Evolutionary conservation across 2,888 invertebrate species (phyloP).

Genomic region (Micoletzkya japonica): DNA sequence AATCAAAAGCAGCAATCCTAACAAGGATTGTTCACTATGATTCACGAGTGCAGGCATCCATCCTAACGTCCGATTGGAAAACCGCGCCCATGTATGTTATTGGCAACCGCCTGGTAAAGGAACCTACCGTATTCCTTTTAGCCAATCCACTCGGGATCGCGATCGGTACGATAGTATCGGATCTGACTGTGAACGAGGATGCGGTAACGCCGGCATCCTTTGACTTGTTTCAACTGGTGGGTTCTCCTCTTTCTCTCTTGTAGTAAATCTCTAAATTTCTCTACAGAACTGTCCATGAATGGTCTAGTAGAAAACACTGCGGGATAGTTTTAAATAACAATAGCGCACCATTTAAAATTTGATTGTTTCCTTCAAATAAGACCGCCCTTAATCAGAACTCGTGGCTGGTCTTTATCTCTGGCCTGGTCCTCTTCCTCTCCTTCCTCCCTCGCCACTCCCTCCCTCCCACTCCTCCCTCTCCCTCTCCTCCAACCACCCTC

Average conservation of each 20-base stretch:
- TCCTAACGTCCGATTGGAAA: too few species aligned
- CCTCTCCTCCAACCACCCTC: conserved; percentile 32
- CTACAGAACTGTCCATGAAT: too few species aligned
- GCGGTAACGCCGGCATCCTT: conserved; percentile 6
- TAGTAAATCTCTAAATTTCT: neutral
- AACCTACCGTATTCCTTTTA: conserved; percentile 30
- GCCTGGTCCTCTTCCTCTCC: conserved; percentile 35
- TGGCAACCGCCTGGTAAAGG: neutral
- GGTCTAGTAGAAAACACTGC: too few species aligned
- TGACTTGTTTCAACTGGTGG: conserved; percentile 30
- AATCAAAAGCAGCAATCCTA: too few species aligned
- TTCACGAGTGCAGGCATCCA: too few species aligned
- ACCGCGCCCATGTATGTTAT: too few species aligned
- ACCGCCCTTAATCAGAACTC: too few species aligned
- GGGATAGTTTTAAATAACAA: too few species aligned
- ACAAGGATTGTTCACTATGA: too few species aligned
- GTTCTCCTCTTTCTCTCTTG: neutral
- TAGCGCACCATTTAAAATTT: too few species aligned
- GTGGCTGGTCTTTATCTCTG: conserved; percentile 29
- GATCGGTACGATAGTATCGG: conserved; percentile 53
- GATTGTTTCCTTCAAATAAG: neutral
- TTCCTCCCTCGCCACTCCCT: conserved; percentile 33
- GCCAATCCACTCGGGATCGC: conserved; percentile 60
- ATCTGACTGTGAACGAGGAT: conserved; percentile 39
- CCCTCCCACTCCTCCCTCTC: conserved; percentile 57